phyloP scores from a whole-genome alignment of 2,888 invertebrate species.

The Diarsia mendica region DNA sequence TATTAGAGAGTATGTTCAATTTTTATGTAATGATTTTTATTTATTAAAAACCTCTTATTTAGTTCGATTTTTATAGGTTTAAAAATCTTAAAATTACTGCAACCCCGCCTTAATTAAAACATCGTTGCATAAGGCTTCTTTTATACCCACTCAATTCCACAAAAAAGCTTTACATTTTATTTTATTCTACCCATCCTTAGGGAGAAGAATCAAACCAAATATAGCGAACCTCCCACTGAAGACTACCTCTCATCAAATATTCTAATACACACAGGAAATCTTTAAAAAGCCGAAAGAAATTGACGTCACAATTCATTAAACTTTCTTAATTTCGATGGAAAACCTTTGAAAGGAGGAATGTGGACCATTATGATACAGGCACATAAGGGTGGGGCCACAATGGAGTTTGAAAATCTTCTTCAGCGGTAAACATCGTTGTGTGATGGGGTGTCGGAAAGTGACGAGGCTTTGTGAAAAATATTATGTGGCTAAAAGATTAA shows the following conservation, averaged over 20 bases:
- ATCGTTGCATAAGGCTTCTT: background rate
- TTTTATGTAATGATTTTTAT: too few relatives aligned
- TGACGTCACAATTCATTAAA: slow-evolving; percentile 70
- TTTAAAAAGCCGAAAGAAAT: slow-evolving; percentile 47
- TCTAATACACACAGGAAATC: slow-evolving; percentile 57
- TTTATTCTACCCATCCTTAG: slow-evolving; percentile 15
- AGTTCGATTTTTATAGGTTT: too few relatives aligned
- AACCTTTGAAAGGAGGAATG: slow-evolving; percentile 64
- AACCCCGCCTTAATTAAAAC: too few relatives aligned
- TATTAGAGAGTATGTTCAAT: too few relatives aligned
- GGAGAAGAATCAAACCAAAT: slow-evolving; percentile 38
- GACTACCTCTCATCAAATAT: slow-evolving; percentile 48
- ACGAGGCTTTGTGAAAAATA: slow-evolving; percentile 49
- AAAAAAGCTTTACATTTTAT: slow-evolving; percentile 2
- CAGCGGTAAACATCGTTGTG: slow-evolving; percentile 39
- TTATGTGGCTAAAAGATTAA: slow-evolving; percentile 49
- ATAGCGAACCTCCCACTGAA: slow-evolving; percentile 9
- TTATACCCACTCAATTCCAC: slow-evolving; percentile 15
- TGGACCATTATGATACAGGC: slow-evolving; percentile 63
- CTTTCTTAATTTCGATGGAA: slow-evolving; percentile 73
- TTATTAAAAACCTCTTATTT: too few relatives aligned
- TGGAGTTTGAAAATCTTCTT: slow-evolving; percentile 51
- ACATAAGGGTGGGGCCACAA: slow-evolving; percentile 50
- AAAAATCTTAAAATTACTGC: too few relatives aligned
- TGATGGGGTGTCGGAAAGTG: slow-evolving; percentile 35